phyloP scores from a whole-genome alignment of 2,888 invertebrate genomes.

The Xestoiulus laeticollis region DNA sequence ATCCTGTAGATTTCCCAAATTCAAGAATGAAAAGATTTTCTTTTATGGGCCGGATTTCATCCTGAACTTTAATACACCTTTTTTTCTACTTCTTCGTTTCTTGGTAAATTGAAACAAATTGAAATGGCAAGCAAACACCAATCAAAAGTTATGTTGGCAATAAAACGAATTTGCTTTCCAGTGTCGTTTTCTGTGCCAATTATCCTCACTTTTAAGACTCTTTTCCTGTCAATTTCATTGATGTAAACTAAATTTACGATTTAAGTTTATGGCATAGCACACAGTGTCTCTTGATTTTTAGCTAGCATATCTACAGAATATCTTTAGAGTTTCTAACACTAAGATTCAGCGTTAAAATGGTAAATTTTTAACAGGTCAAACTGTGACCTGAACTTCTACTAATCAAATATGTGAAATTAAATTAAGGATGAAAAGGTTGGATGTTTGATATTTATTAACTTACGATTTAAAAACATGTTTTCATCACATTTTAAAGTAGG shows the following conservation, averaged over 20 bases:
- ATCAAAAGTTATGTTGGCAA: not conserved
- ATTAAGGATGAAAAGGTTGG: not conserved
- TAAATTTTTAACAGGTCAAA: not conserved
- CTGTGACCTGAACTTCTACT: not conserved
- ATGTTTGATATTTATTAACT: not conserved
- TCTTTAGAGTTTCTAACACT: too few relatives aligned
- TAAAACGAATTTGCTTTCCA: slow-evolving; percentile 28
- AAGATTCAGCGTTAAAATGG: not conserved
- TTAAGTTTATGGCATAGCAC: not conserved
- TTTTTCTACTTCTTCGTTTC: not conserved
- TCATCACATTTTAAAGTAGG: too few relatives aligned
- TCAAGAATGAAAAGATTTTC: not conserved
- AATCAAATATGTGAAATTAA: not conserved
- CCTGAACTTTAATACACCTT: not conserved
- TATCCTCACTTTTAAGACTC: not conserved
- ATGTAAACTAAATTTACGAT: not conserved
- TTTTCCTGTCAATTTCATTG: not conserved
- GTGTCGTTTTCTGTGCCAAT: not conserved
- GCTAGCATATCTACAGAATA: too few relatives aligned
- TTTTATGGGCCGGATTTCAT: not conserved
- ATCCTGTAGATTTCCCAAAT: not conserved
- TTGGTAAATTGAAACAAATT: slow-evolving; percentile 1
- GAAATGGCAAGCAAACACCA: not conserved
- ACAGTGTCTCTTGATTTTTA: not conserved
- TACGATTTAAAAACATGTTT: not conserved